A percentile compares a stretch with the other conserved stretches of the same genome.
Conservation (phyloP, 2,888 invertebrate genomes). For the Eristalis tenax region DNA sequence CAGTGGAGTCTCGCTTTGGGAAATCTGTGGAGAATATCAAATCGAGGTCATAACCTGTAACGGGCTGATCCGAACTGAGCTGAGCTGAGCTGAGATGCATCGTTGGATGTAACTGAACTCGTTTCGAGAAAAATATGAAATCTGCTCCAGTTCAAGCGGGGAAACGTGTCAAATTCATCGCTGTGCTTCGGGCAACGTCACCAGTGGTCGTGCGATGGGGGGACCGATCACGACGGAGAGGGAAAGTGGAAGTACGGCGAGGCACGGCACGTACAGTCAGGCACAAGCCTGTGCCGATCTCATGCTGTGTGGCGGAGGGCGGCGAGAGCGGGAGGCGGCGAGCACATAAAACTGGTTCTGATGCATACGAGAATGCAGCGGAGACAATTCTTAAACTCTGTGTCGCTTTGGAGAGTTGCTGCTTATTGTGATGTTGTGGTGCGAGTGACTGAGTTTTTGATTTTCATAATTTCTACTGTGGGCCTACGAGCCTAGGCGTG, state of each 20-base stretch:
- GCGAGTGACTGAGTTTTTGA: background rate
- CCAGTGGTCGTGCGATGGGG: background rate
- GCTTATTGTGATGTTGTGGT: background rate
- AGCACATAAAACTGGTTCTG: background rate
- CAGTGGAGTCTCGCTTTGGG: background rate
- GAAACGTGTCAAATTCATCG: background rate
- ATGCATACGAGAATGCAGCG: background rate
- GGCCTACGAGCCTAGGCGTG: too few relatives aligned
- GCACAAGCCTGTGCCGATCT: background rate
- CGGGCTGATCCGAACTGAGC: background rate
- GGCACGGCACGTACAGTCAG: background rate
- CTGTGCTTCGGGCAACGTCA: background rate
- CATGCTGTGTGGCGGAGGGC: background rate
- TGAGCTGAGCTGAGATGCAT: background rate
- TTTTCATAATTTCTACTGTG: background rate
- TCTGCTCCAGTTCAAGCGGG: background rate
- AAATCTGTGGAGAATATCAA: slow-evolving; percentile 29
- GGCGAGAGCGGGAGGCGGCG: background rate
- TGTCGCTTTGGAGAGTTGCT: background rate
- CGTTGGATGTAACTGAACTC: background rate
- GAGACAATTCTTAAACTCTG: background rate
- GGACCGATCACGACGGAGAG: background rate
- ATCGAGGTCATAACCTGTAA: slow-evolving; percentile 59
- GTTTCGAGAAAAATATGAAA: background rate
- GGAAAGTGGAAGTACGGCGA: background rate